Evolutionary conservation across 1,140 invertebrate genomes (phyloP).

Genomic region (Leguminivora glycinivorella): DNA sequence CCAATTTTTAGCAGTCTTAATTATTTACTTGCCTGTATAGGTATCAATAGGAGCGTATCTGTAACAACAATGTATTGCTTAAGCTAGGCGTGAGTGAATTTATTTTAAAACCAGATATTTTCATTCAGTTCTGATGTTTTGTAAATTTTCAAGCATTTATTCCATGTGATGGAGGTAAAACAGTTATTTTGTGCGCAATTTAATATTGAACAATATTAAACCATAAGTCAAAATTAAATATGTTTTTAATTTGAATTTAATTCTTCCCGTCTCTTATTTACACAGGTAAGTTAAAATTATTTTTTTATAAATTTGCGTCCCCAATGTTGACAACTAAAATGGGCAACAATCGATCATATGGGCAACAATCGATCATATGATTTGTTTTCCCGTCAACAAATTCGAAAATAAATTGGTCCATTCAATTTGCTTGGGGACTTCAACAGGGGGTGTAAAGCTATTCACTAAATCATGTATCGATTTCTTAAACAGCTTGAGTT

Average conservation of each 20-base stretch:
- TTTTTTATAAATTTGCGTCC: not conserved
- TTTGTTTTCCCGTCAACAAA: slow-evolving; percentile 66
- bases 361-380: too few relatives aligned
- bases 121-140: slow-evolving; percentile 34
- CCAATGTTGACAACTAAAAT: not conserved
- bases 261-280: not conserved
- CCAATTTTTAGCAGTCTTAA: not conserved
- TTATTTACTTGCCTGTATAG: not conserved
- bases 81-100: not conserved
- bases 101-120: not conserved
- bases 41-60: not conserved
- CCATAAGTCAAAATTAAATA: slow-evolving; percentile 53
- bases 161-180: slow-evolving; percentile 65
- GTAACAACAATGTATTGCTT: not conserved
- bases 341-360: too few relatives aligned
- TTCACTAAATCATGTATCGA: slow-evolving; percentile 54
- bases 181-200: slow-evolving; percentile 67
- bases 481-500: slow-evolving; percentile 56
- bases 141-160: slow-evolving; percentile 57
- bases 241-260: slow-evolving; percentile 46
- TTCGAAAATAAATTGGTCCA: slow-evolving; percentile 63
- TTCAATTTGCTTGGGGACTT: slow-evolving; percentile 53
- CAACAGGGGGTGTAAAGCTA: slow-evolving; percentile 57
- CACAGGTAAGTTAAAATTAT: not conserved
- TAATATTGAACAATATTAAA: slow-evolving; percentile 64